Evolutionary conservation across 2,888 invertebrate genomes (phyloP).

Genomic region (Diachrysia chrysitis): DNA sequence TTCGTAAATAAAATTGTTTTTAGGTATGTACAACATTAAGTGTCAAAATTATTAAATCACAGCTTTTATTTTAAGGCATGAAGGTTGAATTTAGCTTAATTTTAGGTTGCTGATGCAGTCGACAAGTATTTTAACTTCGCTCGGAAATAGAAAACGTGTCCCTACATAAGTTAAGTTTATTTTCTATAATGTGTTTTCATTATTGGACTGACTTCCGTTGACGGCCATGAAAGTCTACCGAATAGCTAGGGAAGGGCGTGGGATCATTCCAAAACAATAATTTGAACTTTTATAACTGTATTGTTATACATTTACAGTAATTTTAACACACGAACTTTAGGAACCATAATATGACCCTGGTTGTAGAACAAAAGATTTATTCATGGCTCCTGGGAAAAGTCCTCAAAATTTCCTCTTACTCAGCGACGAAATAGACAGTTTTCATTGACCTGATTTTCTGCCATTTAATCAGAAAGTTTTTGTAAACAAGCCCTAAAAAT

Average conservation of each 20-base stretch:
- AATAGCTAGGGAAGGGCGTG: no score
- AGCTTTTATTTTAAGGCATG: neutral
- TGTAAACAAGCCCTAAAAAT: no score
- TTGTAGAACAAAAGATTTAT: no score
- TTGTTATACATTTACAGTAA: no score
- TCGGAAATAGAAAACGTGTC: constrained; percentile 2
- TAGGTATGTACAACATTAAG: neutral
- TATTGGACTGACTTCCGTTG: neutral
- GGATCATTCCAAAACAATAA: neutral
- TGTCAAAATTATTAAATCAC: constrained; percentile 10
- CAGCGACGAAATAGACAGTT: no score
- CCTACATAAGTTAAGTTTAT: neutral
- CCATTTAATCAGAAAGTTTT: no score
- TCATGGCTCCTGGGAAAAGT: no score
- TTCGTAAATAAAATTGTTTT: constrained; percentile 33
- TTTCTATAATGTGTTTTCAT: neutral
- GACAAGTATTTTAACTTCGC: neutral
- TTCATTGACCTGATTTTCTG: no score
- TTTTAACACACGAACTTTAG: no score
- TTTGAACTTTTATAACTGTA: no score
- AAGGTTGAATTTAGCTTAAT: neutral
- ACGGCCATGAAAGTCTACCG: neutral
- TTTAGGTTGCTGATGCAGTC: neutral
- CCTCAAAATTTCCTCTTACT: no score
- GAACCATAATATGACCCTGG: no score